Percentiles rank a stretch among this genome's conserved stretches.
Conservation (phyloP, 2,888 invertebrate species). For the Bugula neritina region DNA sequence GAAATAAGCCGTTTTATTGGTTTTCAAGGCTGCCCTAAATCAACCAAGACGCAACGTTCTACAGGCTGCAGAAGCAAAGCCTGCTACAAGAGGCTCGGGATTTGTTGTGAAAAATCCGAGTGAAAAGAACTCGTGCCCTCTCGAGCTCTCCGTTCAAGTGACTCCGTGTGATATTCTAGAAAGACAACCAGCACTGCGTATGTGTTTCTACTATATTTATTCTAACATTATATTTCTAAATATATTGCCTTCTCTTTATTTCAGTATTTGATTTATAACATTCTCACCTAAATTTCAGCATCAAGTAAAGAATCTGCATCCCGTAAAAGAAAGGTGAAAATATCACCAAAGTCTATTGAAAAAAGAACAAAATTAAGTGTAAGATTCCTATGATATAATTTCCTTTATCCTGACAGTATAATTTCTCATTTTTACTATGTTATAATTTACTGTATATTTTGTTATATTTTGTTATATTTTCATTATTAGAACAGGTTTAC, state of each 20-base stretch:
- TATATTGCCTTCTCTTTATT: too few species aligned
- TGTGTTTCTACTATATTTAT: too few species aligned
- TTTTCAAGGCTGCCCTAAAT: neutral
- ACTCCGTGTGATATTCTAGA: slow-evolving; percentile 8
- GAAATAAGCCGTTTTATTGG: neutral
- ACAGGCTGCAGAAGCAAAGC: neutral
- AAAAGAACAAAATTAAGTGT: neutral
- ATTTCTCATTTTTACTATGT: too few species aligned
- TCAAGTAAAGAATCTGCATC: neutral
- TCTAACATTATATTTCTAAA: too few species aligned
- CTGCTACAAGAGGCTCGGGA: neutral
- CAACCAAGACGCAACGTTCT: neutral
- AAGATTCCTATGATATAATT: neutral
- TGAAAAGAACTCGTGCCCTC: neutral
- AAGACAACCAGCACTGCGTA: too few species aligned
- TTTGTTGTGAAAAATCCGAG: neutral
- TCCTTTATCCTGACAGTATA: too few species aligned
- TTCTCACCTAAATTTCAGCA: too few species aligned
- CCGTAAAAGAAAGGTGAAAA: slow-evolving; percentile 7
- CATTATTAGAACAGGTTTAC: too few species aligned
- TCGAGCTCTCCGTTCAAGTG: slow-evolving; percentile 12
- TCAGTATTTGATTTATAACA: too few species aligned
- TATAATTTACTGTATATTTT: too few species aligned
- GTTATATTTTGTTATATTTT: too few species aligned
- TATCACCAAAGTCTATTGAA: neutral